A percentile compares a stretch with the other conserved stretches of the same genome.
phyloP scores from a whole-genome alignment of 30 jellyfish, hydroid and myxozoan genomes.

The Aurelia sp. region DNA sequence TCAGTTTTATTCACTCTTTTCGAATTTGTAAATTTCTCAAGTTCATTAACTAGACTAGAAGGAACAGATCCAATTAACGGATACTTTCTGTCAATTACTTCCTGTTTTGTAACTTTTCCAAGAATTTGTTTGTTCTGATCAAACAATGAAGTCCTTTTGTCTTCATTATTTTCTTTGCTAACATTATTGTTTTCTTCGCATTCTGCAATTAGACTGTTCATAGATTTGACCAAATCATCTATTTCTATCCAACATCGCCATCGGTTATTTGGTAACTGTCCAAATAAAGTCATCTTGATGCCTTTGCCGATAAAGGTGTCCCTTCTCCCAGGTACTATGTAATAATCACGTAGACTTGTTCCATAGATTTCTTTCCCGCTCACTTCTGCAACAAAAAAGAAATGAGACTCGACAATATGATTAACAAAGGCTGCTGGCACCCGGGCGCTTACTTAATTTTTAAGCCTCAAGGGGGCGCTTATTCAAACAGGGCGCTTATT shows the following conservation, averaged over 20 bases:
- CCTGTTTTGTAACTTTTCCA: constrained; percentile 16
- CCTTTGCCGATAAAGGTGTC: constrained; percentile 83
- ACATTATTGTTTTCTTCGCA: constrained; percentile 27
- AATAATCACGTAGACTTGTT: constrained; percentile 72
- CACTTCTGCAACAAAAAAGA: constrained; percentile 17
- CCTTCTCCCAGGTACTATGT: constrained; percentile 87
- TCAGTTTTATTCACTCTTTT: background rate
- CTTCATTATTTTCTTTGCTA: constrained; percentile 12
- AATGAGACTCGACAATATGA: too few species aligned
- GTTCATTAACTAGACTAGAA: constrained; percentile 59
- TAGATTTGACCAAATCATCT: constrained; percentile 70
- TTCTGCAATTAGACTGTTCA: constrained; percentile 71
- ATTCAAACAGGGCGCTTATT: too few species aligned
- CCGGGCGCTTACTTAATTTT: too few species aligned
- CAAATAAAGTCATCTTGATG: constrained; percentile 83
- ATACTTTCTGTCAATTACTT: constrained; percentile 30
- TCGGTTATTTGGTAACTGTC: constrained; percentile 83
- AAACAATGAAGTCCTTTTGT: constrained; percentile 13
- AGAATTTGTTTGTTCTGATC: constrained; percentile 26
- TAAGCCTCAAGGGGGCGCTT: too few species aligned
- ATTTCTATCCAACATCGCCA: constrained; percentile 95
- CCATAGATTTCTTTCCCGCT: constrained; percentile 53
- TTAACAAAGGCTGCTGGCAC: too few species aligned
- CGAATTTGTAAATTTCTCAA: background rate
- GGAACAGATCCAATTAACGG: constrained; percentile 79